Evolutionary conservation across 53 echinoderm and acorn worm genomes (phyloP), one percentile per base, ranked within the genome.

Genomic region (Crossaster papposus): DNA sequence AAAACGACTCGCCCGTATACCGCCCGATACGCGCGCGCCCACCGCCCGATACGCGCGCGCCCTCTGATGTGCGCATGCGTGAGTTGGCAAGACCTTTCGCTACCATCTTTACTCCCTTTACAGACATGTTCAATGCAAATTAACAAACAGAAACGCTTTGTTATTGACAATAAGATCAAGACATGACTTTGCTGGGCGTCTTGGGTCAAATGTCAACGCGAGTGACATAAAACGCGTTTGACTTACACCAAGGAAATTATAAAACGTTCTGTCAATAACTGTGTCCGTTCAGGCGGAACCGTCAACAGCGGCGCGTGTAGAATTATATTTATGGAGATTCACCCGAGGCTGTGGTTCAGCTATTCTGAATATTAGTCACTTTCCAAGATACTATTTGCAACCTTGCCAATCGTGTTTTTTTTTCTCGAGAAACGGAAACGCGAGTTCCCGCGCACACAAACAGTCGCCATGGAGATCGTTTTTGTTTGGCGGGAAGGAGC

Each of bases 391-490:
- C 36, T 30, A 23, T 44, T 44, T 44, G 44, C 75, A 33, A 74
- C 75, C 22, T 35, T 74, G 75, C 36, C 35, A 34, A 30, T n/a
- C 24, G 29, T 71, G 71, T 11, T 28, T 58, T 58, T 23, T 17
- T 62, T 26, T 11, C 12, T 12, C 75, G 9, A 34, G 36, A 74
- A 74, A 35, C 35, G 75, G 75, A 74, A 74, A 34, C 36, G 33
- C 51, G 62, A 37, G 30, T 33, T 14, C 35, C 44, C 44, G 44
- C 44, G 44, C 44, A 44, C 44, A 9, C 14, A 65, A 9, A 32
- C n/a, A 10, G 82, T 82, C 65, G 82, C n/a, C 82, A 82, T 82
- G 44, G 82, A 26, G 65, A 82, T 36, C 64, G 82, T 65, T 13
- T 33, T 81, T n/a, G n/a, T n/a, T 58, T 55, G 30, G 35, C 65